Evolutionary conservation across 2,113 vertebrate genomes (phyloP), one percentile per base, ranked within the genome.

Genomic region (Fukomys damarensis): DNA sequence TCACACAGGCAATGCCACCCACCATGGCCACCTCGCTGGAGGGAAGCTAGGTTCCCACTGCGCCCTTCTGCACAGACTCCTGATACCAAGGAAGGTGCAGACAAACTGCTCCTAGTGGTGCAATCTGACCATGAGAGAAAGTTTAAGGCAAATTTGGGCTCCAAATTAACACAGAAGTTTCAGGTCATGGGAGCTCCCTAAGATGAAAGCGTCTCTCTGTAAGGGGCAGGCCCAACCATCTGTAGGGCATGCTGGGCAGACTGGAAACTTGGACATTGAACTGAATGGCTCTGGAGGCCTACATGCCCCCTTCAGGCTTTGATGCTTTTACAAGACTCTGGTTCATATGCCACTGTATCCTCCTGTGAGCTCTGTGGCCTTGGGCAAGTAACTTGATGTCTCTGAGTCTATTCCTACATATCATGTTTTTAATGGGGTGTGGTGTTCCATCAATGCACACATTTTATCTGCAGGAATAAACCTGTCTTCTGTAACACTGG

Each of bases 401-500:
- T 65, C 91, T 65, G 65, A 89, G 52, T 46, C 70, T 77, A 22
- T 92, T 87, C 86, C 76, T 59, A 26, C 58, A 20, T 38, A 30
- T 76, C 30, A 24, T 41, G 77, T 86, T 70, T 72, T 4, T 49
- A 61, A n/a, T 28, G 54, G 10, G n/a, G 26, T 43, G 82, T 52
- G 14, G 2, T 0, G 4, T 10, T 81, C n/a, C 52, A 26, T 14
- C 7, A 56, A 63, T 65, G 20, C 30, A 16, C 0, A 3, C 20
- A 4, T 32, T 76, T 56, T 82, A 88, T 46, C 35, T 52, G 72
- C 28, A 65, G 49, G 49, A 41, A 20, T 0, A 20, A 46, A 14
- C 52, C 3, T 32, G 2, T 68, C 41, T 66, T 54, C 14, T 3
- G 32, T 9, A 79, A 16, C 28, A 43, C 14, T 3, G 8, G 41